Evolutionary conservation across 2,113 vertebrate genomes (phyloP).

Genomic region (Pampusana beccarii): DNA sequence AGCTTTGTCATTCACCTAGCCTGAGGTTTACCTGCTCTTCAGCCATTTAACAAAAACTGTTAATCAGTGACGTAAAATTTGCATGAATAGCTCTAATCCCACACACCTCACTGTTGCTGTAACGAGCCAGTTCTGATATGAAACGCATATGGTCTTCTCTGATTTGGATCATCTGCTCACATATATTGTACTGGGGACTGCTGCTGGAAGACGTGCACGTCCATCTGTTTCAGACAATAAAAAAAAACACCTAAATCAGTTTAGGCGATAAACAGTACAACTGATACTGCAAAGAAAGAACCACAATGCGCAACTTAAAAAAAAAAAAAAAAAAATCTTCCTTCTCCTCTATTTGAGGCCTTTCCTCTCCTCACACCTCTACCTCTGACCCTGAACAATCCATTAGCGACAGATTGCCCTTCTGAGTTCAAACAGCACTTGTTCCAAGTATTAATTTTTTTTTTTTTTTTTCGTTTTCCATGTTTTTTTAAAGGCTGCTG

Average conservation of each 20-base stretch:
- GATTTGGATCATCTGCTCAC: slow-evolving; percentile 99
- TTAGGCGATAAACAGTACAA: neutral
- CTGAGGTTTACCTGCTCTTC: neutral
- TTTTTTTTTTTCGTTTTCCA: neutral
- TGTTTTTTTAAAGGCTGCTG: neutral
- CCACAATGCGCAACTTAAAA: neutral
- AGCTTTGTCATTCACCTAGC: neutral
- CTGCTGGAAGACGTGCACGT: slow-evolving; percentile 86
- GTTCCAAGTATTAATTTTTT: neutral
- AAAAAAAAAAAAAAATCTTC: neutral
- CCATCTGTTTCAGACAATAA: slow-evolving; percentile 72
- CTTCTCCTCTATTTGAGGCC: neutral
- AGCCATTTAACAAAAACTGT: neutral
- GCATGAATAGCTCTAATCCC: neutral
- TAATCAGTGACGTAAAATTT: neutral
- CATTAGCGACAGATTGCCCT: neutral
- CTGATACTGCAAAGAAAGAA: neutral
- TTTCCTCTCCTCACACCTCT: neutral
- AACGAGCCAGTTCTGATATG: slow-evolving; percentile 96
- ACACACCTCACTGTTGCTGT: slow-evolving; percentile 96
- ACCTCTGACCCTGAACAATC: neutral
- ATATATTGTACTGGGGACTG: slow-evolving; percentile 98
- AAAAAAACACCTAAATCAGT: neutral
- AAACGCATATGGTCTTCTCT: slow-evolving; percentile 99
- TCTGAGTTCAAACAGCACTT: neutral